Evolutionary conservation across 2,113 vertebrate genomes (phyloP).

Genomic region (Psettodes erumei): DNA sequence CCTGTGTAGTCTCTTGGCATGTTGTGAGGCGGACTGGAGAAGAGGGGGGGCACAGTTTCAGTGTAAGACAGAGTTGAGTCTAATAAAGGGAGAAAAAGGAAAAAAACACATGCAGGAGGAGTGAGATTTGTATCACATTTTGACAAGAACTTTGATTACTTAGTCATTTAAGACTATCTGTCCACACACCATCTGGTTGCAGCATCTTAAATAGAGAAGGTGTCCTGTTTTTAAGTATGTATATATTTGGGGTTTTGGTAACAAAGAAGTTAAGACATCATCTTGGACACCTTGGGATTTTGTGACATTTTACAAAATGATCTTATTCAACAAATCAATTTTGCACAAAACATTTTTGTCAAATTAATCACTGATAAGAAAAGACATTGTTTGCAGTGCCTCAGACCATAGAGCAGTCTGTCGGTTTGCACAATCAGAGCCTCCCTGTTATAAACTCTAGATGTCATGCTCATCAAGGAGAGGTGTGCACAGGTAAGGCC

Average conservation of each 20-base stretch:
- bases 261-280: neutral
- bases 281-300: neutral
- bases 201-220: neutral
- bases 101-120: neutral
- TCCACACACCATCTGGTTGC: neutral
- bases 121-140: slow-evolving; percentile 5
- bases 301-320: neutral
- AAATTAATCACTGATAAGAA: neutral
- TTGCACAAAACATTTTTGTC: too few species aligned
- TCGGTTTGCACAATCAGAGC: neutral
- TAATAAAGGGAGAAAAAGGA: slow-evolving; percentile 52
- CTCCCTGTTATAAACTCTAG: neutral
- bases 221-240: neutral
- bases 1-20: slow-evolving; percentile 91
- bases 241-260: neutral
- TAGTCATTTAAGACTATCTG: too few species aligned
- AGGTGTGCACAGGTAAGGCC: slow-evolving; percentile 15
- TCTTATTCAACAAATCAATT: too few species aligned
- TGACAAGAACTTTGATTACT: neutral
- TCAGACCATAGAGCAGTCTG: neutral
- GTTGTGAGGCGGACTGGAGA: slow-evolving; percentile 85
- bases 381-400: neutral
- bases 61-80: slow-evolving; percentile 95
- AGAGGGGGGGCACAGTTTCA: slow-evolving; percentile 90
- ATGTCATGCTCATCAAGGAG: slow-evolving; percentile 8